phyloP scores from a whole-genome alignment of 2,113 vertebrate genomes.

The Catharus minimus region DNA sequence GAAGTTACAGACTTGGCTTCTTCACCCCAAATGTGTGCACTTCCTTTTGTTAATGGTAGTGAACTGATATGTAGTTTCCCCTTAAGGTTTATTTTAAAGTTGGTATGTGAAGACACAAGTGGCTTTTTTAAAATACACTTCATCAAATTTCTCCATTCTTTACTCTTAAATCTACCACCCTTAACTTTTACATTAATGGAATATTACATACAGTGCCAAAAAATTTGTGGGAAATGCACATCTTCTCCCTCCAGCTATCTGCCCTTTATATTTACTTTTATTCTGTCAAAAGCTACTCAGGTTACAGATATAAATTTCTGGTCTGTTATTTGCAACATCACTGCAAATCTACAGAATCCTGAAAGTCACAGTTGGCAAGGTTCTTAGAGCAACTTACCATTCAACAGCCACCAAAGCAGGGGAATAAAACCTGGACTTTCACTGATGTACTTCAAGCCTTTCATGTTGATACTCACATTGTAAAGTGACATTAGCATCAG shows the following conservation, averaged over 20 bases:
- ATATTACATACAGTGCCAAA: background rate
- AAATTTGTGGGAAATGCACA: background rate
- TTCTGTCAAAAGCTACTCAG: background rate
- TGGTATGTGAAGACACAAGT: background rate
- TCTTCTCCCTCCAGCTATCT: background rate
- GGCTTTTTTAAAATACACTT: background rate
- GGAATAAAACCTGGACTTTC: slow-evolving; percentile 81
- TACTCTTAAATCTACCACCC: background rate
- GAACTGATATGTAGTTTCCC: background rate
- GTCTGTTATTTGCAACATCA: background rate
- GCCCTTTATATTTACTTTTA: background rate
- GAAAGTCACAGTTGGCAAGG: background rate
- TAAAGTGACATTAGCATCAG: slow-evolving; percentile 93
- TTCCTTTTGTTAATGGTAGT: background rate
- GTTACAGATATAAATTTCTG: background rate
- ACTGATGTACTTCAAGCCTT: slow-evolving; percentile 87
- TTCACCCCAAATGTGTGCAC: background rate
- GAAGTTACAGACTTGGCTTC: background rate
- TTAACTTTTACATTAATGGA: background rate
- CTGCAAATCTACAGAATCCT: background rate
- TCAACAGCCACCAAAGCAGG: slow-evolving; percentile 84
- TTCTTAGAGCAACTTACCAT: slow-evolving; percentile 75
- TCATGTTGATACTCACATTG: slow-evolving; percentile 90
- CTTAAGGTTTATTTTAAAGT: background rate
- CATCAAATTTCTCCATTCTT: background rate